phyloP scores from a whole-genome alignment of 2,797 vertebrate species.

The Liasis olivaceus region DNA sequence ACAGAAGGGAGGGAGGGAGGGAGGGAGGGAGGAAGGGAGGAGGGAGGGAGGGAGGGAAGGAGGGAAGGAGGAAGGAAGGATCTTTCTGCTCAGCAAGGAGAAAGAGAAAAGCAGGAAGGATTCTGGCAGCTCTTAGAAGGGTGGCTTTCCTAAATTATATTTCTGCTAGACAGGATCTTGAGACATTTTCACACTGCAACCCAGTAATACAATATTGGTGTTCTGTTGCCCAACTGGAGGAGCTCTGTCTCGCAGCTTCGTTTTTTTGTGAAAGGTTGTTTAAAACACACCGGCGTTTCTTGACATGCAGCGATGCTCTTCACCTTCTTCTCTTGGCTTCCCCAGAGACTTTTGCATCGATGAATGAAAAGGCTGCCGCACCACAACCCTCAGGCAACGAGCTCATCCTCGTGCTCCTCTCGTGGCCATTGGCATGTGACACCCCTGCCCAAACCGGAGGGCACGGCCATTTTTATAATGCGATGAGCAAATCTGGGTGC shows the following conservation, averaged over 20 bases:
- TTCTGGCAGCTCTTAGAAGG: neutral
- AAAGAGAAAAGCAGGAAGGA: neutral
- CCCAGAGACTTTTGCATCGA: neutral
- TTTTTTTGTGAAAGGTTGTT: neutral
- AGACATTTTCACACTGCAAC: neutral
- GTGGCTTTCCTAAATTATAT: neutral
- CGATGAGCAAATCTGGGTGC: neutral
- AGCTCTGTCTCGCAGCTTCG: neutral
- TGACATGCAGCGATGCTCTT: neutral
- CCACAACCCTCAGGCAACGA: no score
- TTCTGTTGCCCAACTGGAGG: neutral
- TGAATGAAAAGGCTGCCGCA: neutral
- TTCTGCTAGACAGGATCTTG: neutral
- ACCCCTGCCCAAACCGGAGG: no score
- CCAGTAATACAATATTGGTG: neutral
- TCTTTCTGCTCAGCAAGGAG: neutral
- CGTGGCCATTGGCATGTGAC: accelerated
- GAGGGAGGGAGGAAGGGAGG: no score
- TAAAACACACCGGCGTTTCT: neutral
- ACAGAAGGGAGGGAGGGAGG: no score
- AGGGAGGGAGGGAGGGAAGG: no score
- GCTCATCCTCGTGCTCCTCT: no score
- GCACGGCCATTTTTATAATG: neutral
- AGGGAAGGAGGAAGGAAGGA: no score
- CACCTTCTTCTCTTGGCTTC: neutral